Base-by-base conservation (phyloP, 1,140 invertebrate species). In the Penaeus japonicus region DNA sequence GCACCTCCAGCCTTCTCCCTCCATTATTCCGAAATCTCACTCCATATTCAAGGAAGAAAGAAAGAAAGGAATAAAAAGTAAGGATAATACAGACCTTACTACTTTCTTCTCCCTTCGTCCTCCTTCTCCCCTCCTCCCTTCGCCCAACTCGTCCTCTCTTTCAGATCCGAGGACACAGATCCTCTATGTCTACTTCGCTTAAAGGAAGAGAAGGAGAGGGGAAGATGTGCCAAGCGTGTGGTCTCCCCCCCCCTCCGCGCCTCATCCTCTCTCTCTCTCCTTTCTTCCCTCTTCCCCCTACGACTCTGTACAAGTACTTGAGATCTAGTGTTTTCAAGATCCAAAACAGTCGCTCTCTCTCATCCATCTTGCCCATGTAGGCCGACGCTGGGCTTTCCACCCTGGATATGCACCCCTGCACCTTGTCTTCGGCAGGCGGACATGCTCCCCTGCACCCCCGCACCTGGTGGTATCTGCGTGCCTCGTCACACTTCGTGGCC, bases 391-490 rank as follows among this genome's bases (percentile, higher is more conserved):
- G 83, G 59, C 70, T 70, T 75, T 75, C 62, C 83, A 75, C 65
- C 83, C 83, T 65, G 47, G 47, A 47, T 15, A 47, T 70, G 83
- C 83, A 84, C 83, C 70, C 27, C 39, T 79, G 77, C 75, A 77
- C 75, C 75, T 77, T 20, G 75, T 32, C 47, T 47, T 47, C 47
- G 47, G 47, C 47, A 27, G 39, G 62, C 83, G 83, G 83, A 84
- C 83, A 84, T 84, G 83, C 83, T 84, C 65, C 83, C 83, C 70
- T 70, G 83, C 83, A 84, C 83, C 70, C 27, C 39, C 54, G 77
- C 75, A 77, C 75, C 75, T 77, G 75, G 75, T 75, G 70, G 20
- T 27, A 35, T 73, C 35, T 73, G 70, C 70, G n/a, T 73, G 70
- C 70, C 70, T 73, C 70, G 70, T 73, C 70, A 73, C 70, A 73